Base-by-base conservation (phyloP, 2,797 vertebrate species). In the Sebastolobus alascanus region DNA sequence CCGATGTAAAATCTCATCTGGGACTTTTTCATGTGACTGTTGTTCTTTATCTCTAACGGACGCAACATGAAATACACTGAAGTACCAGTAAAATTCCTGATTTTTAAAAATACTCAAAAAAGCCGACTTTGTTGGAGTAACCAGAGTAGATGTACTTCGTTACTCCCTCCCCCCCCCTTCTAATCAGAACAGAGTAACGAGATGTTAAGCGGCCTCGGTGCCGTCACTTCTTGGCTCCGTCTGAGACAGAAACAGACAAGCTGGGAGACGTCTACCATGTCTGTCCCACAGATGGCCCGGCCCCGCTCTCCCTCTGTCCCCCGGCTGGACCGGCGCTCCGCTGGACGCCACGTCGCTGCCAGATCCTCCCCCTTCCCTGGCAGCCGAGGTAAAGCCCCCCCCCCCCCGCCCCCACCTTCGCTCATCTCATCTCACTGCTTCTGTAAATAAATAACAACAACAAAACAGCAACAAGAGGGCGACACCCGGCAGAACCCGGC, bases 371-470 rank as follows among this genome's bases (percentile, higher is more conserved):
- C 6, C 13, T 71, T 11, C 13, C 33, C 79, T 90, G 90, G 89
- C 93, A 73, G 50, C 50, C 3, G 13, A 27, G 27, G 18, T 72
- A 38, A 73, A 66, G 66, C 77, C 25, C 75, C 38, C 38, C 4
- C 29, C 29, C 29, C 68, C 14, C 13, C 25, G 2, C 11, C 68
- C 18, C 13, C n/a, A n/a, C 11, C 70, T 55, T 56, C 40, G 0
- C 66, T 69, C 85, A 13, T 80, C 81, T 80, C 87, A 37, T 88
- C 81, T 54, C 58, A 68, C 73, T 69, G 79, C 75, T 73, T 86
- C 91, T 86, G 90, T 94, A 90, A 94, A 95, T 93, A 94, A 93
- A 94, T 92, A 93, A 93, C 91, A 90, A 91, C 91, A 92, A 95
- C 92, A 92, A 93, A 90, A 93, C 68, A 92, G 90, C 90, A 85